Base-by-base conservation (phyloP, 35 echinoderm and acorn worm genomes). In the Ophioderma brevispina region DNA sequence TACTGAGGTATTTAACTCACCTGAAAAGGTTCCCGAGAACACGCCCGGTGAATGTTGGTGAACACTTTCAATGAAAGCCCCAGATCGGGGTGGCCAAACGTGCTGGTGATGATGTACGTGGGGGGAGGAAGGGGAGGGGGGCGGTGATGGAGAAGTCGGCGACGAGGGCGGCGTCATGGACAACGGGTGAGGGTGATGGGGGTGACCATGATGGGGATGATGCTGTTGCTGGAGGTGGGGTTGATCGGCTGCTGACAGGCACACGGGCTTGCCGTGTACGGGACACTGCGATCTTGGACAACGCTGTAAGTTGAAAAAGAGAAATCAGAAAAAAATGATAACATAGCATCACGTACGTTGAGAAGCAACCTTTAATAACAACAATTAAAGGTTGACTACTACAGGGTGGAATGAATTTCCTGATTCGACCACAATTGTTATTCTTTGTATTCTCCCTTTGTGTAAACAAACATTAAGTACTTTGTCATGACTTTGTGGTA, bases 1-100 rank as follows among this genome's bases (percentile, higher is more conserved):
- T n/a, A n/a, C n/a, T n/a, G n/a, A n/a, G n/a, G n/a, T n/a, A n/a
- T n/a, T n/a, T 8, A 38, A 35, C 90, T 92, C 55, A 92, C 90
- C 90, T 52, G 90, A 92, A 79, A 92, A 92, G 30, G 90, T 92
- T 85, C 90, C 90, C 0, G 90, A 92, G 82, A 92, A 92, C 17
- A 92, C 50, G 13, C 90, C 90, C 0, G 90, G 90, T 43, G 90
- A 83, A 85, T 92, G 82, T 79, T 92, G 90, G 13, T 92, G 82
- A 21, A 92, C 90, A 37, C 82, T 84, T 33, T 92, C 90, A 49
- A 92, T 92, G 39, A 40, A 84, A 34, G 90, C 90, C 13, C 90
- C 90, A 34, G 90, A 35, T 25, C 81, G 30, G 1, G 81, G 90
- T 34, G 36, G 40, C 37, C 50, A 86, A 78, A 31, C 59, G n/a